Conservation (phyloP, 2,888 invertebrate species). For the Eupithecia vulgata region DNA sequence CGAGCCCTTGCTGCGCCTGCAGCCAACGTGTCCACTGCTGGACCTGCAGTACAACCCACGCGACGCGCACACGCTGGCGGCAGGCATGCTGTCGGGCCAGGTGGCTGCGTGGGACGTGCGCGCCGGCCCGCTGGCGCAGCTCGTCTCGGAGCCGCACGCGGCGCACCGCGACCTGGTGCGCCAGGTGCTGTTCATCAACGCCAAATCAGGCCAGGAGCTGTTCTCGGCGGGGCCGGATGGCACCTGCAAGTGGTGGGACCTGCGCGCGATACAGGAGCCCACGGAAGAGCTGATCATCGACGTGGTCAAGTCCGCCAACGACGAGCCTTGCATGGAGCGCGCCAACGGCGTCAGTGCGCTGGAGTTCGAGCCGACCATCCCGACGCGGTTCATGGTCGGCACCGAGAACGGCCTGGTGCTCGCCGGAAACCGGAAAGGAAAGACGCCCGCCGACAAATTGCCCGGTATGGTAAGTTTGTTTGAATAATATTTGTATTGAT, state of each 20-base stretch:
- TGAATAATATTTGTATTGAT: not conserved
- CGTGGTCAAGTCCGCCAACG: constrained; percentile 79
- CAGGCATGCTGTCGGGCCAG: constrained; percentile 88
- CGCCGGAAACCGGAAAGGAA: constrained; percentile 88
- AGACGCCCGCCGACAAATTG: constrained; percentile 86
- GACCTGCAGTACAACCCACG: constrained; percentile 94
- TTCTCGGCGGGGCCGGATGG: constrained; percentile 97
- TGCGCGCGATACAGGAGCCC: constrained; percentile 85
- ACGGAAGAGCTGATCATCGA: constrained; percentile 87
- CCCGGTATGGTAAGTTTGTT: constrained; percentile 76
- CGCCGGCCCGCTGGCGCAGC: constrained; percentile 88
- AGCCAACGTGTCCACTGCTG: constrained; percentile 88
- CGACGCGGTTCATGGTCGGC: constrained; percentile 89
- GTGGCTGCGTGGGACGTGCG: constrained; percentile 90
- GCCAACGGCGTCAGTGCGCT: constrained; percentile 85
- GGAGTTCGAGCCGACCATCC: constrained; percentile 89
- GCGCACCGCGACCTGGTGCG: constrained; percentile 95
- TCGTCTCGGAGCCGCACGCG: constrained; percentile 88
- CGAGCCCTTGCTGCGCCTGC: constrained; percentile 87
- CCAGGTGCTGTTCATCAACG: constrained; percentile 93
- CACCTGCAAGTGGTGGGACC: constrained; percentile 92
- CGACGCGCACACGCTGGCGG: constrained; percentile 87
- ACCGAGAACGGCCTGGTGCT: constrained; percentile 87
- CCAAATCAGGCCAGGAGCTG: constrained; percentile 96
- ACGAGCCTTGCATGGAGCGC: constrained; percentile 79